These are phyloP conservation scores for Dasyurus viverrinus DNA, from an alignment of 2,113 vertebrate genomes.

Conservation along the genomic window DNA sequence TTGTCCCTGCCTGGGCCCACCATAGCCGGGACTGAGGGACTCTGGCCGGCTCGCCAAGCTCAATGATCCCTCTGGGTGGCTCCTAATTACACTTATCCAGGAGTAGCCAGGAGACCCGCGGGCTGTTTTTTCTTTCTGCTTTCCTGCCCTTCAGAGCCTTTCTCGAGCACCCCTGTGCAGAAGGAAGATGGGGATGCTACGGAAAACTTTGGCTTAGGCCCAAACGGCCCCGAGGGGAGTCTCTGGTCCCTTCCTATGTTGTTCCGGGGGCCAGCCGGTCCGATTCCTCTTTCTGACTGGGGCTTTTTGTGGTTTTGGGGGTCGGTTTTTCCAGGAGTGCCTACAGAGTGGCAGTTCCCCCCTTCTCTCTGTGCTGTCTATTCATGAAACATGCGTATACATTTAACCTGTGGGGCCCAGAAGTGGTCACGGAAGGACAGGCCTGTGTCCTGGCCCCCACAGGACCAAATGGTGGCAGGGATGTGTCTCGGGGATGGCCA, in stretches of 20 bases:
- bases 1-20: constrained; percentile 62
- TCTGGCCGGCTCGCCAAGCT: constrained; percentile 67
- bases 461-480: background rate
- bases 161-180: constrained; percentile 27
- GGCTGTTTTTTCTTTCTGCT: constrained; percentile 40
- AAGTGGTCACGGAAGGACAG: no score
- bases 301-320: constrained; percentile 6
- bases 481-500: background rate
- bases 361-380: background rate
- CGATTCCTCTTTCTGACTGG: constrained; percentile 41
- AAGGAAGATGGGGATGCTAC: constrained; percentile 10
- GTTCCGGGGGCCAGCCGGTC: background rate
- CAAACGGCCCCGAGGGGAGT: constrained; percentile 64
- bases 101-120: constrained; percentile 74
- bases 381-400: background rate
- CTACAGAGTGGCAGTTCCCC: background rate
- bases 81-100: constrained; percentile 74
- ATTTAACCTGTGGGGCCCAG: no score
- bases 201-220: background rate
- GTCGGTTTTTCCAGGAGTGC: background rate
- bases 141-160: constrained; percentile 52
- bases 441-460: no score
- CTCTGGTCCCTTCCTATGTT: constrained; percentile 55
- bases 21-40: constrained; percentile 64
- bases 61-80: constrained; percentile 76